Evolutionary conservation across 2,113 vertebrate genomes (phyloP).

Genomic region (Neogale vison): DNA sequence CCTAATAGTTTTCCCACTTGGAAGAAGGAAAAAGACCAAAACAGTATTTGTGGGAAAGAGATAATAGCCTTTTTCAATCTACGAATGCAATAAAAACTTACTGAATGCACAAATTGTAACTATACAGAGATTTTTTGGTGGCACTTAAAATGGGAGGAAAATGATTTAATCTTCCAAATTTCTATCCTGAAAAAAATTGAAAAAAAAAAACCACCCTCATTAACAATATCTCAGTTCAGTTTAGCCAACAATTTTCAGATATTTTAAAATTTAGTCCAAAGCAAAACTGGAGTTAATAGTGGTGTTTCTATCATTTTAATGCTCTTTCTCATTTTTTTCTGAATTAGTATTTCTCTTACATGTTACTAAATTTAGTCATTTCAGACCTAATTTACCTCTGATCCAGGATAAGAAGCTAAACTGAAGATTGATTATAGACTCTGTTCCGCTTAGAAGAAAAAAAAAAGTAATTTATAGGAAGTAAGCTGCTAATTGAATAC

Average conservation of each 20-base stretch:
- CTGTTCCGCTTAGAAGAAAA: constrained; percentile 17
- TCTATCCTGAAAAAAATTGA: background rate
- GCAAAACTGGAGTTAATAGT: background rate
- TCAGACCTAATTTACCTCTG: constrained; percentile 41
- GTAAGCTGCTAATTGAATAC: constrained; percentile 59
- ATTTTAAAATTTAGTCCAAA: background rate
- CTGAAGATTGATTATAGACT: background rate
- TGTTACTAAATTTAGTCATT: background rate
- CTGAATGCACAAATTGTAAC: background rate
- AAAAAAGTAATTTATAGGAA: constrained; percentile 35
- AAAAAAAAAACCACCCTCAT: background rate
- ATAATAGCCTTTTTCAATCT: background rate
- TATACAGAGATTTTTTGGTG: background rate
- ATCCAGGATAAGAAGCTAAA: constrained; percentile 2
- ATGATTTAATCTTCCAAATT: background rate
- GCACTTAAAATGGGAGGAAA: background rate
- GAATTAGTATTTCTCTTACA: background rate
- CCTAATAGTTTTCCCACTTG: background rate
- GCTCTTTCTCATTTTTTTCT: background rate
- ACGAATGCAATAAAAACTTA: background rate
- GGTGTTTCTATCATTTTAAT: background rate
- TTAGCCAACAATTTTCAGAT: background rate
- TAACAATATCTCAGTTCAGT: background rate
- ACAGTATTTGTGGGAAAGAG: background rate
- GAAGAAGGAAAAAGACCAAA: background rate